Evolutionary conservation across 2,888 invertebrate species (phyloP).

Genomic region (Hemicrepidius hirtus): DNA sequence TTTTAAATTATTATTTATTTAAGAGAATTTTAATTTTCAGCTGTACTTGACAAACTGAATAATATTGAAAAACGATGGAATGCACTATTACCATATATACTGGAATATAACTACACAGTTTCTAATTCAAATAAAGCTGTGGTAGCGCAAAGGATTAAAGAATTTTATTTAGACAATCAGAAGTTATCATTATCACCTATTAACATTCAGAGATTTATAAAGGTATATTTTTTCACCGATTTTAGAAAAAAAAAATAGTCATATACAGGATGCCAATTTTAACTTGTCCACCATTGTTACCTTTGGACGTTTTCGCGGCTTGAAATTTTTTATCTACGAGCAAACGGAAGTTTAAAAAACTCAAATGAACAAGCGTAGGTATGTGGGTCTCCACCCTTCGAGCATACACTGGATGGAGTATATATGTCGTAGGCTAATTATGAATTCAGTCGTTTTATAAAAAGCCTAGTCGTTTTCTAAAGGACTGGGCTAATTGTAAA

Average conservation of each 20-base stretch:
- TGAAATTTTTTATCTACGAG: too few relatives aligned
- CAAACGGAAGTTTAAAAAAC: too few relatives aligned
- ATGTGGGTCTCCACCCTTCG: too few relatives aligned
- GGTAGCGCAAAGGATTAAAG: constrained; percentile 74
- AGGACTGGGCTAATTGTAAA: too few relatives aligned
- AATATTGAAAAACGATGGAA: constrained; percentile 77
- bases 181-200: constrained; percentile 66
- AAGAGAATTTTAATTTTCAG: constrained; percentile 62
- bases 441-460: too few relatives aligned
- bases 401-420: too few relatives aligned
- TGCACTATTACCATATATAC: constrained; percentile 76
- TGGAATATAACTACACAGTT: constrained; percentile 78
- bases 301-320: neutral
- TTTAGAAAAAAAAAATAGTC: neutral
- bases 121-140: constrained; percentile 71
- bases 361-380: too few relatives aligned
- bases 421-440: too few relatives aligned
- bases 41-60: constrained; percentile 37
- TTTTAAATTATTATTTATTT: too few relatives aligned
- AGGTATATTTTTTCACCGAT: constrained; percentile 58
- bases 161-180: constrained; percentile 75
- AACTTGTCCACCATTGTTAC: too few relatives aligned
- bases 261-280: too few relatives aligned
- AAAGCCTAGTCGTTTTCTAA: too few relatives aligned
- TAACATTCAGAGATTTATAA: constrained; percentile 45